Base-by-base conservation (phyloP, 2,113 vertebrate genomes). In the Pachycephala philippinensis region DNA sequence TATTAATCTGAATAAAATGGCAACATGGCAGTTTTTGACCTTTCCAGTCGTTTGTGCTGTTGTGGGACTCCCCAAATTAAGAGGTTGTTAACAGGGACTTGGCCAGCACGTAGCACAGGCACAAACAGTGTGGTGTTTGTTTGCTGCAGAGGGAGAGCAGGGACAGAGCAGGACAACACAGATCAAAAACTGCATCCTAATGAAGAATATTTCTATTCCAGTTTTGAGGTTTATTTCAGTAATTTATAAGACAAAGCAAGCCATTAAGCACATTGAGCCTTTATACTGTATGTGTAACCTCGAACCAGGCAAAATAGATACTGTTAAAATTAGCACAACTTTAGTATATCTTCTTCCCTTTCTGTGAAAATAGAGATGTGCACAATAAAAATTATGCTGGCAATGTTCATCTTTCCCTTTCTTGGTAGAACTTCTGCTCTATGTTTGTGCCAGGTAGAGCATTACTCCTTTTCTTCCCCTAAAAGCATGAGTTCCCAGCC, bases 1-100 rank as follows among this genome's bases (percentile, higher is more conserved):
- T 64, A 42, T 60, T 89, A 95, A 91, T 60, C 47, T 56, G 63
- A 92, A 33, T 54, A 81, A 87, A 96, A 81, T 35, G 57, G 60
- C 60, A 78, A 2, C 39, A 3, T 9, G 74, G 11, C 28, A 16
- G 40, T 7, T 82, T 78, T 75, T 75, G 82, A 53, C 65, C 53
- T 94, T 66, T 61, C 70, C 60, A 39, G 15, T 40, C 17, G 30
- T 50, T 69, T 44, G 59, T 65, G 13, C 72, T 90, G 4, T 40
- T 7, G 53, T 69, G 78, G 63, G 45, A 50, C 33, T 23, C 54
- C 52, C 19, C 64, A 59, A 24, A 75, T 80, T 12, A 57, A 33
- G 68, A 23, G 70, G 42, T 12, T 68, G 35, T 71, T 63, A 42
- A 9, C 24, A 17, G 26, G 70, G 17, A 47, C 71, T 91, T 56